Base-by-base conservation (phyloP, 1,140 invertebrate genomes). In the Scaptodrosophila lebanonensis region DNA sequence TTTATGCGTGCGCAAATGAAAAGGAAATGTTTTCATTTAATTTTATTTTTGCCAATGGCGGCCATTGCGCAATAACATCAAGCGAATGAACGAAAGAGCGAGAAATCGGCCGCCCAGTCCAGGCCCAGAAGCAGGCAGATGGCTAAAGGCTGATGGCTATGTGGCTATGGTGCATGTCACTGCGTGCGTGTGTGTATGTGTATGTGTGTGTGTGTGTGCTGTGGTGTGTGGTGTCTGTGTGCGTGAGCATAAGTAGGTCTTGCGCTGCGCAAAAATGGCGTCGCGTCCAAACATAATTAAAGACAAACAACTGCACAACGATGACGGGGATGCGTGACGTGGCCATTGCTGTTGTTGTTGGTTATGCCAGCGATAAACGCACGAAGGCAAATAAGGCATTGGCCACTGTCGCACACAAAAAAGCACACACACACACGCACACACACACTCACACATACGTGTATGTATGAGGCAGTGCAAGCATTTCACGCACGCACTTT, bases 11-110 rank as follows among this genome's bases (percentile, higher is more conserved):
- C 69, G 62, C 64, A 82, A 82, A 79, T 79, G 75, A 83, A 82
- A 83, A 70, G 70, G 76, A 82, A 82, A 83, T 82, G 76, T 84
- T 84, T 76, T 84, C 82, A 62, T 84, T 84, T 84, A 84, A 84
- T 84, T 84, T 84, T 82, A 84, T 84, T 84, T 82, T 76, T 39
- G 82, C 82, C 82, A 58, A 36, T 62, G 82, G 82, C 82, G 39
- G 12, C 48, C 47, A 42, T 51, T 70, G 64, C 61, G 44, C 69
- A 84, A 82, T 82, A 76, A 76, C 62, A 70, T 66, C 60, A 47
- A 45, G 56, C 53, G 44, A 42, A 36, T 29, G 17, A 43, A 59
- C 25, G 20, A 9, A 9, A 62, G 45, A 43, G 29, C 4, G 13
- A 20, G n/a, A 22, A 9, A 22, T 25, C 22, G 8, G 22, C 3